Conservation (phyloP, 1,140 invertebrate species). For the Cheumatopsyche charites region DNA sequence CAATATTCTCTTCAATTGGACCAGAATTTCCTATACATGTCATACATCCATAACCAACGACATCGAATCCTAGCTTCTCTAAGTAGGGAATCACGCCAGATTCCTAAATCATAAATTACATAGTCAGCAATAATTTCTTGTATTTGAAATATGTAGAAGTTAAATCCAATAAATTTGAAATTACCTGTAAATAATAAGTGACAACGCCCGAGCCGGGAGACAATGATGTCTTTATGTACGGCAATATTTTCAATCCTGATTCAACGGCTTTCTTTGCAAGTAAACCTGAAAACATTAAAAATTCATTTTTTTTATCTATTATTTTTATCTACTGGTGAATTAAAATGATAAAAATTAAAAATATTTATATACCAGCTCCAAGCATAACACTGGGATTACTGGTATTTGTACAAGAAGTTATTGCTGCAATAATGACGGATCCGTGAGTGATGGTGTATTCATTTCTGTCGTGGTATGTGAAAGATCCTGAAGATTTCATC, state of each 20-base stretch:
- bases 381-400: constrained; percentile 98
- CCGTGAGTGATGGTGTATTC: constrained; percentile 89
- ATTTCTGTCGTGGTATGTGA: constrained; percentile 82
- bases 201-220: constrained; percentile 98
- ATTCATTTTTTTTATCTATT: too few species aligned
- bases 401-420: constrained; percentile 66
- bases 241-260: constrained; percentile 83
- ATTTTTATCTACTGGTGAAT: constrained; percentile 29
- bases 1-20: constrained; percentile 88
- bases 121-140: too few species aligned
- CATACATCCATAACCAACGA: constrained; percentile 98
- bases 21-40: constrained; percentile 99
- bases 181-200: constrained; percentile 90
- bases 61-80: constrained; percentile 88
- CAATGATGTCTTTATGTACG: constrained; percentile 95
- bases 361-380: constrained; percentile 58
- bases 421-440: constrained; percentile 85
- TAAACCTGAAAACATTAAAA: constrained; percentile 68
- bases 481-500: constrained; percentile 68
- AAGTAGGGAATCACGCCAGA: constrained; percentile 87
- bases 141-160: too few species aligned
- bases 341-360: background rate
- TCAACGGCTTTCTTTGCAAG: constrained; percentile 95
- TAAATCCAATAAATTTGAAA: too few species aligned
- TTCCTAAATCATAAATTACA: constrained; percentile 55